These are phyloP conservation scores for Dascillus cervinus DNA, from an alignment of 2,888 invertebrate genomes.

Conservation along the genomic window DNA sequence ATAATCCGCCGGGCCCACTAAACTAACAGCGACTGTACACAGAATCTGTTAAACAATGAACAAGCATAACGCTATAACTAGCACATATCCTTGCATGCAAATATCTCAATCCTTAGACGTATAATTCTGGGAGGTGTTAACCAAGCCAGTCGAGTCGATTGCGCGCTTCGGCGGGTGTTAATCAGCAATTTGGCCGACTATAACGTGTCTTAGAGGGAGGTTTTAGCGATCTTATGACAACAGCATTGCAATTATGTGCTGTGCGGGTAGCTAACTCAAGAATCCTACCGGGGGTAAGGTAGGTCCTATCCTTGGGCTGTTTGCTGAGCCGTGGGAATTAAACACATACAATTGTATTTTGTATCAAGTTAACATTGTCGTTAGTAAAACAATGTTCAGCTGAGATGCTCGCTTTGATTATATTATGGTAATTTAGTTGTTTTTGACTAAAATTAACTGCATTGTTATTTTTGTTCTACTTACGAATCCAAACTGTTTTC, in stretches of 20 bases:
- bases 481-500: too few species aligned
- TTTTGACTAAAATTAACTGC: constrained; percentile 22
- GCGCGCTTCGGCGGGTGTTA: constrained; percentile 11
- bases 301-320: constrained; percentile 25
- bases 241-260: constrained; percentile 30
- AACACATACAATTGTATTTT: constrained; percentile 24
- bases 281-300: constrained; percentile 21
- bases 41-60: constrained; percentile 19
- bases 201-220: constrained; percentile 25
- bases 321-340: constrained; percentile 25
- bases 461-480: too few species aligned
- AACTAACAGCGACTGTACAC: constrained; percentile 16
- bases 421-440: constrained; percentile 24
- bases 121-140: constrained; percentile 18
- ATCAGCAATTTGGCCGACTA: constrained; percentile 15
- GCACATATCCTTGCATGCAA: constrained; percentile 22
- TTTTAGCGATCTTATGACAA: constrained; percentile 31
- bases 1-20: constrained; percentile 17
- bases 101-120: constrained; percentile 25
- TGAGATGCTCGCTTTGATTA: constrained; percentile 23
- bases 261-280: constrained; percentile 23
- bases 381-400: constrained; percentile 22
- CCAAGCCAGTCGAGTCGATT: constrained; percentile 9
- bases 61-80: constrained; percentile 18
- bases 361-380: constrained; percentile 24